phyloP scores from a whole-genome alignment of 2,888 invertebrate genomes.

The Andrena haemorrhoa region DNA sequence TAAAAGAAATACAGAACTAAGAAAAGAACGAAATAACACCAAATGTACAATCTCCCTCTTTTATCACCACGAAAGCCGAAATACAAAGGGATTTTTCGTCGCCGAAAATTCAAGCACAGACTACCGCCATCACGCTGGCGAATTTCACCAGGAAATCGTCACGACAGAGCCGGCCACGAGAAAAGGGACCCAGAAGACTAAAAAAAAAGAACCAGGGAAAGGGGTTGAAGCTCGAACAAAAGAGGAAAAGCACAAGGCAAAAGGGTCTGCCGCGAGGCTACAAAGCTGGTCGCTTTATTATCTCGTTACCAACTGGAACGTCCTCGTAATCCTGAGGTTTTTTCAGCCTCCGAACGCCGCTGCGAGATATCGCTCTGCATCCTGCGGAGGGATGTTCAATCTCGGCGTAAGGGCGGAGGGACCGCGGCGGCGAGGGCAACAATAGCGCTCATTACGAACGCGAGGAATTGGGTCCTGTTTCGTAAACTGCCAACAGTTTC shows the following conservation, averaged over 20 bases:
- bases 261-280: conserved; percentile 67
- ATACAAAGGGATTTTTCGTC: conserved; percentile 17
- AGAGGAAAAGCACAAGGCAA: conserved; percentile 28
- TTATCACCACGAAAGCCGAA: not conserved
- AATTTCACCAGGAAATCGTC: conserved; percentile 25
- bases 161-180: conserved; percentile 10
- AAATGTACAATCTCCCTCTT: too few species aligned
- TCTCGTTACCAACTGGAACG: conserved; percentile 74
- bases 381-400: conserved; percentile 53
- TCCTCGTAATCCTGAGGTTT: conserved; percentile 72
- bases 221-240: conserved; percentile 2
- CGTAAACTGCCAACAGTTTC: conserved; percentile 67
- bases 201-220: conserved; percentile 1
- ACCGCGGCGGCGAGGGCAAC: conserved; percentile 51
- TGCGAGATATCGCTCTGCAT: conserved; percentile 53
- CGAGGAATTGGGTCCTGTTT: conserved; percentile 73
- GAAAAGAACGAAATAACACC: too few species aligned
- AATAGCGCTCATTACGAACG: conserved; percentile 79
- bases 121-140: not conserved
- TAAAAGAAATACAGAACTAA: too few species aligned
- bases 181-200: not conserved
- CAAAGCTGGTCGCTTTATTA: conserved; percentile 77
- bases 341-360: conserved; percentile 32
- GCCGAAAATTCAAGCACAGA: not conserved
- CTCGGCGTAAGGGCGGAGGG: conserved; percentile 30